Evolutionary conservation across 2,797 vertebrate genomes (phyloP).

Genomic region (Oreochromis grahami): DNA sequence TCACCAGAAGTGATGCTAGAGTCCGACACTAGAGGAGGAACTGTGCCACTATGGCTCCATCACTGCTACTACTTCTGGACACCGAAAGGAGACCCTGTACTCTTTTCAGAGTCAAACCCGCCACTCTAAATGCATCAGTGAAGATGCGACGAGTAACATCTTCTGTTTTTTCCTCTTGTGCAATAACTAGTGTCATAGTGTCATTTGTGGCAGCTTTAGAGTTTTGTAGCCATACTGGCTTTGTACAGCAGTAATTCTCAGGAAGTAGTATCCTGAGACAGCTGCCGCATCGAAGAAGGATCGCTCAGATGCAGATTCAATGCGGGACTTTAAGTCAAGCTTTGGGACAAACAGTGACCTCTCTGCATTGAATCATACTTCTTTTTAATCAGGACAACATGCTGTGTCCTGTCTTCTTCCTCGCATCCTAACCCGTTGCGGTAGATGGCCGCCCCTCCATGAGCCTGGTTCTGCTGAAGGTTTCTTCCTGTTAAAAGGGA

Average conservation of each 20-base stretch:
- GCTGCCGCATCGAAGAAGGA: background rate
- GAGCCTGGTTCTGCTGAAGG: background rate
- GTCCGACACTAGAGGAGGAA: background rate
- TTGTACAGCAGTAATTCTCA: background rate
- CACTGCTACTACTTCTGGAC: background rate
- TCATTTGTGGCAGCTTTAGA: background rate
- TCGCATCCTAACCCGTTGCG: background rate
- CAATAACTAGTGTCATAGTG: background rate
- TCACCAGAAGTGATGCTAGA: background rate
- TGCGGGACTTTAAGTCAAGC: background rate
- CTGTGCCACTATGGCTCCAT: background rate
- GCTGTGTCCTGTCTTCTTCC: background rate
- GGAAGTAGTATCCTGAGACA: background rate
- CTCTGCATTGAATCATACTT: background rate
- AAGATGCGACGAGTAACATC: background rate
- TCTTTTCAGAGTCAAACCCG: background rate
- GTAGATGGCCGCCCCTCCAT: background rate
- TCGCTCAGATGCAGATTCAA: background rate
- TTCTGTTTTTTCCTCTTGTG: background rate
- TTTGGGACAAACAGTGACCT: background rate
- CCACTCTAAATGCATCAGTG: background rate
- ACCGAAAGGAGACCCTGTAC: background rate
- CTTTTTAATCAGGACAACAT: background rate
- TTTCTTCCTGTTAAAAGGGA: background rate
- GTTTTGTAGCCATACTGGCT: background rate